Base-by-base conservation (phyloP, 2,113 vertebrate species). In the Actinemys pallida region DNA sequence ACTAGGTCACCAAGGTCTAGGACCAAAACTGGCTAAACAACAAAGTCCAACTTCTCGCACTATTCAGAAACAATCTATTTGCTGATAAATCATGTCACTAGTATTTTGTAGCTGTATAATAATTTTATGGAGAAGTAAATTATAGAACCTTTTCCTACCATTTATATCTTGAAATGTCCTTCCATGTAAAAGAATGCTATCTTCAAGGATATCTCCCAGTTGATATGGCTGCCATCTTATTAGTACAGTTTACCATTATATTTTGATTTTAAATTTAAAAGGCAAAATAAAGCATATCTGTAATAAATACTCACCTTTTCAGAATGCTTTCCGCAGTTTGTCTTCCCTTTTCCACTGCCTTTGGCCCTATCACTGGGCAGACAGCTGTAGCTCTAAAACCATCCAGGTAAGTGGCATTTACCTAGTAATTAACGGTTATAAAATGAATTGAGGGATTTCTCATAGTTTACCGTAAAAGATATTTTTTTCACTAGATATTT, bases 351-450 rank as follows among this genome's bases (percentile, higher is more conserved):
- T 99, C 97, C 1, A 92, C 90, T 0, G 98, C 98, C 90, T 98
- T 98, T 13, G 98, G 98, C 1, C 99, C 99, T 69, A 97, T 98
- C 11, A 99, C 97, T 4, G 98, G 98, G 97, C 99, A 99, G 49
- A 99, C 98, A 5, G 99, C 99, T 24, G 98, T 99, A 39, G 99
- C 98, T 97, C 98, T 98, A 97, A 98, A 99, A 3, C 99, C 99
- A 83, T 99, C 98, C 94, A 98, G 95, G 89, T 99, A 99, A 81
- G 98, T 99, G 45, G 98, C 98, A 93, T 98, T 99, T 81, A 99
- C 98, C 98, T 99, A 95, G 39, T 0, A 4, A 96, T 24, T 92
- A 79, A 94, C 49, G 8, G 4, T 96, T 87, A 89, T 5, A n/a
- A 82, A 93, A 53, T 92, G 82, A 96, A 93, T 24, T 42, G 47